Percentiles rank a stretch among this genome's conserved stretches.
Conservation (phyloP, 1,140 invertebrate genomes). For the Trichoplusia ni region DNA sequence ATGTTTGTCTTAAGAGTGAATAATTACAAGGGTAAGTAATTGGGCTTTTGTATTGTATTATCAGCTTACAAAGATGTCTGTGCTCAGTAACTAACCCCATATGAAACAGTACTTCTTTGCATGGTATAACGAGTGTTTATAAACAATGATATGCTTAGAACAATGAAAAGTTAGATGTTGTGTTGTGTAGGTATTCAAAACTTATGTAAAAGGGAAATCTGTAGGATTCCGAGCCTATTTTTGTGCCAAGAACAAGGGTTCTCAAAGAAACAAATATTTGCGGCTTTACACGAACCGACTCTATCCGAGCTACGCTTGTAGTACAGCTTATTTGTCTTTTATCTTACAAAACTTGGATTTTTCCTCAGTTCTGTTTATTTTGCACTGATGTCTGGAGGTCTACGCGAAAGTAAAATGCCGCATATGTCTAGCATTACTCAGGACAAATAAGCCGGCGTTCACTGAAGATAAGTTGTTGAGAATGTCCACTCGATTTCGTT, state of each 20-base stretch:
- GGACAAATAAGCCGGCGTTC: too few species aligned
- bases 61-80: slow-evolving; percentile 4
- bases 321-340: slow-evolving; percentile 34
- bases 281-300: slow-evolving; percentile 43
- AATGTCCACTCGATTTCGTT: not conserved
- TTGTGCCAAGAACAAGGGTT: slow-evolving; percentile 46
- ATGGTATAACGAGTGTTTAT: slow-evolving; percentile 13
- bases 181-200: too few species aligned
- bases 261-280: slow-evolving; percentile 63
- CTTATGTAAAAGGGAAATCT: slow-evolving; percentile 40
- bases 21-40: slow-evolving; percentile 23
- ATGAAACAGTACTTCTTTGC: slow-evolving; percentile 10
- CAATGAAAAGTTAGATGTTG: slow-evolving; percentile 16
- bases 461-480: not conserved
- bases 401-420: slow-evolving; percentile 1
- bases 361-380: slow-evolving; percentile 23
- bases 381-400: not conserved
- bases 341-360: slow-evolving; percentile 44
- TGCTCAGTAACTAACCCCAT: slow-evolving; percentile 7
- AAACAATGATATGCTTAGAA: slow-evolving; percentile 15
- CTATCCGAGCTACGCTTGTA: slow-evolving; percentile 32
- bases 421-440: too few species aligned
- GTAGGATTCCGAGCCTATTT: slow-evolving; percentile 45
- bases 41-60: slow-evolving; percentile 22
- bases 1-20: slow-evolving; percentile 23